Evolutionary conservation across 2,797 vertebrate genomes (phyloP).

Genomic region (Semotilus atromaculatus): DNA sequence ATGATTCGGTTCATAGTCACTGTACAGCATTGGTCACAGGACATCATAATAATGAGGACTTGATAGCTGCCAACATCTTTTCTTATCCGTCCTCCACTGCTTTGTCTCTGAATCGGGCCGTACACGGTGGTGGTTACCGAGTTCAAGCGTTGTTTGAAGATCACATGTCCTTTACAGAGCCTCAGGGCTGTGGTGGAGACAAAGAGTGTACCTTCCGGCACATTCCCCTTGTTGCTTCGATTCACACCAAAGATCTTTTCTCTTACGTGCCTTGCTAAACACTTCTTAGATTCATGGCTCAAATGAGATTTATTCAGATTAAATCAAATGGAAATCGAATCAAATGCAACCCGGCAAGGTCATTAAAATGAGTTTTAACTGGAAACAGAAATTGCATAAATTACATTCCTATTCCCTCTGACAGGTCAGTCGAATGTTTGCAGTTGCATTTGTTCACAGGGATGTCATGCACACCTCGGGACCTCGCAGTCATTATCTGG

Average conservation of each 20-base stretch:
- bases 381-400: slow-evolving; percentile 4
- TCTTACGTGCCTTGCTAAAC: slow-evolving; percentile 19
- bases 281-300: slow-evolving; percentile 14
- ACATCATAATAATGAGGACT: slow-evolving; percentile 4
- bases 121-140: background rate
- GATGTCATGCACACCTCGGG: slow-evolving; percentile 36
- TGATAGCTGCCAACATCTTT: slow-evolving; percentile 1
- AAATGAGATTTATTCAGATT: slow-evolving; percentile 48
- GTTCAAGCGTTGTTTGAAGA: slow-evolving; percentile 35
- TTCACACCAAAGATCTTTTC: slow-evolving; percentile 37
- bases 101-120: background rate
- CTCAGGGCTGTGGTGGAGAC: slow-evolving; percentile 29
- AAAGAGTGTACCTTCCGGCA: slow-evolving; percentile 30
- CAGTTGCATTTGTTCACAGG: slow-evolving; percentile 33
- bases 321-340: slow-evolving; percentile 50
- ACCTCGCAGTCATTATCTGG: slow-evolving; percentile 58
- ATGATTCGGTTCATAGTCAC: background rate
- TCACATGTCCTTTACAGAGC: slow-evolving; percentile 26
- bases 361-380: slow-evolving; percentile 35
- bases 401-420: slow-evolving; percentile 11
- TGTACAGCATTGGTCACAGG: background rate
- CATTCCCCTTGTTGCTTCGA: slow-evolving; percentile 37
- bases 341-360: slow-evolving; percentile 16
- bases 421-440: slow-evolving; percentile 26
- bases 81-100: background rate